Evolutionary conservation across 2,797 vertebrate species (phyloP).

Genomic region (Crocodylus rhombifer): DNA sequence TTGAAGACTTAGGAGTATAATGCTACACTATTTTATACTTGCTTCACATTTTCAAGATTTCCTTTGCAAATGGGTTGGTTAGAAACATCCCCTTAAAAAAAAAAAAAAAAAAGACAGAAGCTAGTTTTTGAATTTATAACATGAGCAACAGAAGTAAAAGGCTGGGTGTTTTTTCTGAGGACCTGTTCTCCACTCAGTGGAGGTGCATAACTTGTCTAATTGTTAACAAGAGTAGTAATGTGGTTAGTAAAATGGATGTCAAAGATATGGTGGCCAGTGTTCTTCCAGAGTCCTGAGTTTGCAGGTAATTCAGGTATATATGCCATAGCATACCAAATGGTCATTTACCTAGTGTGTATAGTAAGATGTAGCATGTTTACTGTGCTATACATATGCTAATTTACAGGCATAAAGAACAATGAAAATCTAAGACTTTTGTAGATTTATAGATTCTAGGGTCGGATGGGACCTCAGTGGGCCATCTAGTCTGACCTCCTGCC

Average conservation of each 20-base stretch:
- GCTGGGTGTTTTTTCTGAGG: not conserved
- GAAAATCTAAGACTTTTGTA: too few species aligned
- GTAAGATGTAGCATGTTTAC: too few species aligned
- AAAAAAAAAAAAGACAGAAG: not conserved
- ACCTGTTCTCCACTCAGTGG: not conserved
- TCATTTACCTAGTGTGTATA: too few species aligned
- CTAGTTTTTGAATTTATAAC: not conserved
- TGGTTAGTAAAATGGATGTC: not conserved
- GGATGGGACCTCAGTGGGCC: too few species aligned
- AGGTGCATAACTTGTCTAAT: not conserved
- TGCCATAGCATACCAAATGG: too few species aligned
- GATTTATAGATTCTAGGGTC: too few species aligned
- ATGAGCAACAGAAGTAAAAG: not conserved
- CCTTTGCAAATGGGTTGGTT: not conserved
- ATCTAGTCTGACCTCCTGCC: too few species aligned
- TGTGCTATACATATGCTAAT: not conserved
- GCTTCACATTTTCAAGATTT: not conserved
- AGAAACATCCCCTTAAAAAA: not conserved
- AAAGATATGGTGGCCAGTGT: too few species aligned
- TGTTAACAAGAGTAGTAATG: not conserved
- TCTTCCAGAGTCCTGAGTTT: not conserved
- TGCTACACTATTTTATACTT: not conserved
- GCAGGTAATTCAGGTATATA: not conserved
- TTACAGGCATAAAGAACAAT: not conserved
- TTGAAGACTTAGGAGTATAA: not conserved